phyloP scores from a whole-genome alignment of 2,888 invertebrate genomes.

The Dorcus hopei region DNA sequence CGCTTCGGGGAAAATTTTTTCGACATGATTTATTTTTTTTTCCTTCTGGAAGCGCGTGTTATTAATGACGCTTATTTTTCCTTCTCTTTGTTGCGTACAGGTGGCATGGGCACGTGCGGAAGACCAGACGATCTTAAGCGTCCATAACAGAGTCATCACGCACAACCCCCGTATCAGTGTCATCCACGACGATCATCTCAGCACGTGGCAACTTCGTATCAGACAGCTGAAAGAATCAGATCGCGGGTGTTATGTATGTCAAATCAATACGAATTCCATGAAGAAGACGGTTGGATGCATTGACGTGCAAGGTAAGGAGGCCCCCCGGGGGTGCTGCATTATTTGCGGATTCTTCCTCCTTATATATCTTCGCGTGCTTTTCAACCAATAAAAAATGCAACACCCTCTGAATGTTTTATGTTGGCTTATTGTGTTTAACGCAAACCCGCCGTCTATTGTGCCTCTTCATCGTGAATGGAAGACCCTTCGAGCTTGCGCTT shows the following conservation, averaged over 20 bases:
- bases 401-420: too few relatives aligned
- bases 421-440: too few relatives aligned
- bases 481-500: too few relatives aligned
- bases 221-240: conserved; percentile 69
- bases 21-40: too few relatives aligned
- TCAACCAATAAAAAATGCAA: too few relatives aligned
- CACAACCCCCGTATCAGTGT: conserved; percentile 71
- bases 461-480: too few relatives aligned
- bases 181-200: conserved; percentile 67
- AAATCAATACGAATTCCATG: conserved; percentile 75
- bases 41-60: too few relatives aligned
- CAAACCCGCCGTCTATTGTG: too few relatives aligned
- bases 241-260: conserved; percentile 78
- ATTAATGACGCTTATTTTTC: conserved; percentile 8
- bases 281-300: conserved; percentile 75
- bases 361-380: too few relatives aligned
- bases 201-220: conserved; percentile 72
- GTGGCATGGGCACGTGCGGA: conserved; percentile 75
- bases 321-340: too few relatives aligned
- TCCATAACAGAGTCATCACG: conserved; percentile 71
- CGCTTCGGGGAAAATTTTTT: too few relatives aligned
- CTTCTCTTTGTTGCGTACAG: conserved; percentile 48
- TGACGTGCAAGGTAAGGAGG: conserved; percentile 69
- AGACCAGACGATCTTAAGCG: conserved; percentile 71
- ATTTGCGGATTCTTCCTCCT: too few relatives aligned